Base-by-base conservation (phyloP, 1,140 invertebrate species). In the Chlorops oryzae region DNA sequence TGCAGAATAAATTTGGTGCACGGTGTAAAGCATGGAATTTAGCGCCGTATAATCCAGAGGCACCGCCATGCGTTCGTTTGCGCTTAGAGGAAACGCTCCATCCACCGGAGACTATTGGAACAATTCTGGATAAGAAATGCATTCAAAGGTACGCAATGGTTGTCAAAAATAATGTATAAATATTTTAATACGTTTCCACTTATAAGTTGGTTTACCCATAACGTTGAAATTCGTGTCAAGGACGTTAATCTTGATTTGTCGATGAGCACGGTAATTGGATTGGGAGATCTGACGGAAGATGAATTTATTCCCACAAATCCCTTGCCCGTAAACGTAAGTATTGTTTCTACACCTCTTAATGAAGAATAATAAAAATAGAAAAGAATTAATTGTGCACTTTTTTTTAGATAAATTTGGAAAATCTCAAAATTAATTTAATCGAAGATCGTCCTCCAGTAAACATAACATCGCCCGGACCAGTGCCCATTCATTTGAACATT, bases 221-320 rank as follows among this genome's bases (percentile, higher is more conserved):
- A 79, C 37, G 63, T 90, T 5, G 80, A 84, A 32, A 78, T 84
- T 7, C 75, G 79, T 44, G 77, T 89, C 0, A 73, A 77, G 21
- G 82, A 90, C 63, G 73, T 90, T 40, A 76, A 75, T 47, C 69
- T 92, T 52, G 75, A 79, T 17, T 76, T 95, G 35, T 83, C 83
- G 17, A 90, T 90, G 83, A 90, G 86, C 62, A 87, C 86, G 5
- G 76, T 91, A 0, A 81, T 83, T 23, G 87, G 84, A 6, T 67
- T 95, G 1, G 77, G 83, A 0, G 90, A 92, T 66, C 80, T 94
- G 38, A 77, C 87, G 4, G 90, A 93, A 66, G 90, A 95, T 74
- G 90, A 93, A 75, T 80, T 90, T 24, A 77, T 88, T 24, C 54
- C 62, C 5, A 79, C 82, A 1, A 80, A 81, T 51, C 85, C 87